These are phyloP conservation scores for Alligator mississippiensis DNA, from an alignment of 2,113 vertebrate species.

Conservation along the genomic window DNA sequence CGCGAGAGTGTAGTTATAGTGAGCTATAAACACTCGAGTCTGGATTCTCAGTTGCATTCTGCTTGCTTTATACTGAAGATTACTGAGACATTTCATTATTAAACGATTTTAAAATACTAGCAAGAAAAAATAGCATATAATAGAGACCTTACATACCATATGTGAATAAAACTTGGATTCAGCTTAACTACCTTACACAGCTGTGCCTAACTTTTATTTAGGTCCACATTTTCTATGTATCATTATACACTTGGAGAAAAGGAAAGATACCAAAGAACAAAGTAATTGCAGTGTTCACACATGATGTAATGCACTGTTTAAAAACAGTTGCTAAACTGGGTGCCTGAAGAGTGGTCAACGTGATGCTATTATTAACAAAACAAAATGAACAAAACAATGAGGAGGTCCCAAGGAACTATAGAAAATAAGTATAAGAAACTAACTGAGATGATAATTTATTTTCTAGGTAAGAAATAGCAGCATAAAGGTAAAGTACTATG, in stretches of 20 bases:
- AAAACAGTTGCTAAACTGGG: background rate
- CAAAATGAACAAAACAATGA: background rate
- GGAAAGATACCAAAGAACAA: background rate
- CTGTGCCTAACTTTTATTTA: background rate
- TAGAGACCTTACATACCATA: accelerated
- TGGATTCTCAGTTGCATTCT: background rate
- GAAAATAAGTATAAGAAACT: background rate
- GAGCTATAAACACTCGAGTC: accelerated
- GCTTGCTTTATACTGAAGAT: background rate
- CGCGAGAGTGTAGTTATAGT: accelerated
- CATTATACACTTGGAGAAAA: background rate
- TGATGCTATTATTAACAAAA: background rate
- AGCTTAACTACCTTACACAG: background rate
- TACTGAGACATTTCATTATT: constrained; percentile 25
- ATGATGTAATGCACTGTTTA: background rate
- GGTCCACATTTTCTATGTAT: background rate
- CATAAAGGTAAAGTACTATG: background rate
- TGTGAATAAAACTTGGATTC: background rate
- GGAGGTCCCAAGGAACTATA: background rate
- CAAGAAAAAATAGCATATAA: background rate
- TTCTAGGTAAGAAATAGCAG: background rate
- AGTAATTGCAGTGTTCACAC: background rate
- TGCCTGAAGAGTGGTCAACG: background rate
- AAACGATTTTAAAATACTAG: background rate
- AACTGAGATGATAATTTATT: background rate